Percentiles rank a stretch among this genome's conserved stretches.
Evolutionary conservation across 2,113 vertebrate species (phyloP).

Genomic region (Macaca nemestrina): DNA sequence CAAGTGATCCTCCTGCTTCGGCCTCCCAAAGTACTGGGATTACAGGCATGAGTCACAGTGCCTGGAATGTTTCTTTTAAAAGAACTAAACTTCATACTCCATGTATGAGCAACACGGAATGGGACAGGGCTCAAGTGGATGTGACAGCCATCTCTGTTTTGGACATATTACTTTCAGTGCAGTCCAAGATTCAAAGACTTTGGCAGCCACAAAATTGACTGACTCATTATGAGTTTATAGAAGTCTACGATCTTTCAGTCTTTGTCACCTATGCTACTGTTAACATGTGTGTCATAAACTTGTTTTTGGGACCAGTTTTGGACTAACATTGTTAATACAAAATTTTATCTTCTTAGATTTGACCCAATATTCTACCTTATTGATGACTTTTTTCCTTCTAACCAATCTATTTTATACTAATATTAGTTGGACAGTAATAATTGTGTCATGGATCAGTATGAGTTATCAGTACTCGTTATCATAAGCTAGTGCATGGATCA

Average conservation of each 20-base stretch:
- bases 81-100: background rate
- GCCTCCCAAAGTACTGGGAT: too few relatives aligned
- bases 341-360: conserved; percentile 7
- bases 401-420: background rate
- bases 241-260: background rate
- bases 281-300: background rate
- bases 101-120: background rate
- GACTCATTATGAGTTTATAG: conserved; percentile 4
- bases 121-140: background rate
- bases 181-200: background rate
- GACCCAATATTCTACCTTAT: background rate
- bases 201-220: background rate
- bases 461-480: background rate
- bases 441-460: background rate
- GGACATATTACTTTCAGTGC: background rate
- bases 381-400: background rate
- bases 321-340: background rate
- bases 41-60: too few relatives aligned
- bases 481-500: background rate
- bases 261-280: background rate
- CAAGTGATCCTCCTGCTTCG: too few relatives aligned
- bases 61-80: background rate
- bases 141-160: background rate
- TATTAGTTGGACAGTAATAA: background rate
- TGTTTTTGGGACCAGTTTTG: background rate